Evolutionary conservation across 2,113 vertebrate species (phyloP).

Genomic region (Chionis minor): DNA sequence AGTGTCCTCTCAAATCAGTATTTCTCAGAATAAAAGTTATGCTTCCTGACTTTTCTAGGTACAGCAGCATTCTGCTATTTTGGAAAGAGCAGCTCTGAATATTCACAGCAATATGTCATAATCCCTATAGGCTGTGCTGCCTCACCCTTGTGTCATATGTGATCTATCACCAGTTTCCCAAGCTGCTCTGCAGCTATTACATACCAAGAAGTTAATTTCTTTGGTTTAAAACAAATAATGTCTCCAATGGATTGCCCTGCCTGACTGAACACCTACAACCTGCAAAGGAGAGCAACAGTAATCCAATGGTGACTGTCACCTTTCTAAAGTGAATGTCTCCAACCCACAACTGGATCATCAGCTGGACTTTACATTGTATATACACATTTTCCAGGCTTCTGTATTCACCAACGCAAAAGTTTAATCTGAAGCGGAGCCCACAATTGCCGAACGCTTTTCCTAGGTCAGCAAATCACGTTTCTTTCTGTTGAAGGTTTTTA

Average conservation of each 20-base stretch:
- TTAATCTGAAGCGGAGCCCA: not conserved
- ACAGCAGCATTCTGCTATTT: not conserved
- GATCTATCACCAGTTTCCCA: not conserved
- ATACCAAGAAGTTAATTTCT: not conserved
- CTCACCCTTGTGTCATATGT: not conserved
- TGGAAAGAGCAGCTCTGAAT: slow-evolving; percentile 6
- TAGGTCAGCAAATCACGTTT: not conserved
- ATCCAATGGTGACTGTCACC: accelerated
- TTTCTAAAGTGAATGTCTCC: not conserved
- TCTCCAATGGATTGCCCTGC: not conserved
- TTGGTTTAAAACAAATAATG: not conserved
- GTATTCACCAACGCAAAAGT: not conserved
- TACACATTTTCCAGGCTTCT: not conserved
- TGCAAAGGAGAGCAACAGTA: not conserved
- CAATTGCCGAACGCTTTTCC: not conserved
- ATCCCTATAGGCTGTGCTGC: slow-evolving; percentile 7
- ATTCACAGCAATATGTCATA: slow-evolving; percentile 22
- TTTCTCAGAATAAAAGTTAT: not conserved
- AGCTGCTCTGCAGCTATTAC: not conserved
- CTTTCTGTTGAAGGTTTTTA: not conserved
- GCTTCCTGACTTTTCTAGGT: not conserved
- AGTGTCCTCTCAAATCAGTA: not conserved
- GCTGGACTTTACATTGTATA: not conserved
- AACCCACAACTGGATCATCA: not conserved
- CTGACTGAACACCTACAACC: not conserved